Evolutionary conservation across 2,113 vertebrate genomes (phyloP).

Genomic region (Kobus ellipsiprymnus): DNA sequence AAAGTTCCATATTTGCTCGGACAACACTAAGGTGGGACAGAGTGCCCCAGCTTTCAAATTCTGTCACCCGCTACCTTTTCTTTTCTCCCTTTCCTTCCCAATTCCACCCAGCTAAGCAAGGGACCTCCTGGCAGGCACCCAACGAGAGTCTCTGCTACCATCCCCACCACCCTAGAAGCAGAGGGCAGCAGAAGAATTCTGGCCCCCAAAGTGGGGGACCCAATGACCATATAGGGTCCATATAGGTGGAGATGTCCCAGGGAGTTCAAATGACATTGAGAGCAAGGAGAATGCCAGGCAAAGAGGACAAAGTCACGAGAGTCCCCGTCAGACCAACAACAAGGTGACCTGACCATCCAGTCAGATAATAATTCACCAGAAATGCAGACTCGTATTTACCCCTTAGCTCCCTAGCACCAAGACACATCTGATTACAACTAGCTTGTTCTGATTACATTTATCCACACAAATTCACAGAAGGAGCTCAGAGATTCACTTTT

Average conservation of each 20-base stretch:
- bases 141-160: neutral
- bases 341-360: neutral
- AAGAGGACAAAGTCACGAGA: neutral
- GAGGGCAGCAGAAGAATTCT: neutral
- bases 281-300: neutral
- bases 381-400: neutral
- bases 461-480: neutral
- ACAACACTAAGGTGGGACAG: neutral
- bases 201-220: neutral
- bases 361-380: slow-evolving; percentile 27
- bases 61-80: neutral
- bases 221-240: neutral
- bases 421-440: neutral
- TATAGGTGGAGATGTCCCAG: neutral
- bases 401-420: neutral
- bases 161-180: too few relatives aligned
- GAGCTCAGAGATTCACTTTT: neutral
- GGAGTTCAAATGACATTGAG: neutral
- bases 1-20: neutral
- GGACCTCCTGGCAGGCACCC: neutral
- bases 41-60: neutral
- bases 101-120: neutral
- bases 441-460: neutral
- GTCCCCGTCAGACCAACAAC: neutral
- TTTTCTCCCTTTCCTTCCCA: neutral